phyloP scores from a whole-genome alignment of 2,888 invertebrate genomes.

The Ferdinandea cuprea region DNA sequence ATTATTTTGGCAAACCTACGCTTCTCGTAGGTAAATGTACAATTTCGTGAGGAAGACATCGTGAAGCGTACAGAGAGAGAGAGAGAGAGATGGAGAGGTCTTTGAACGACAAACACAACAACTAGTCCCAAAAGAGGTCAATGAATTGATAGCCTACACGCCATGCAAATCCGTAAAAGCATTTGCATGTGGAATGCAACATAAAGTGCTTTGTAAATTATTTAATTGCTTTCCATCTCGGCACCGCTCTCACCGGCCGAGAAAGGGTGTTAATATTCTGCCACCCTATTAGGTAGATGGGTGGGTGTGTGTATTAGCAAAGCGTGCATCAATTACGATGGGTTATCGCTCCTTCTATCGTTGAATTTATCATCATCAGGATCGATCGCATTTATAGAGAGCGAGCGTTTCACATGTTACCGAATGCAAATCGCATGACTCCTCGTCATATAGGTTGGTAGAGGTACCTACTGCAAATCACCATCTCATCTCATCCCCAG shows the following conservation, averaged over 20 bases:
- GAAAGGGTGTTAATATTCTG: conserved; percentile 4
- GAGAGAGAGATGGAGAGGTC: no score
- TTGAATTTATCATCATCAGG: conserved; percentile 19
- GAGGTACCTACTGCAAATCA: background rate
- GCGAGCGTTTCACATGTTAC: conserved; percentile 53
- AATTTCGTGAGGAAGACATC: background rate
- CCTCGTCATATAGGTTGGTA: conserved; percentile 32
- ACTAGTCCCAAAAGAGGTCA: conserved; percentile 43
- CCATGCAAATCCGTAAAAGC: conserved; percentile 34
- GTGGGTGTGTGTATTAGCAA: conserved; percentile 30
- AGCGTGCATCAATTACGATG: conserved; percentile 19
- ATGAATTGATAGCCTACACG: conserved; percentile 48
- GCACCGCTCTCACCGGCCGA: background rate
- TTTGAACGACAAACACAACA: conserved; percentile 10
- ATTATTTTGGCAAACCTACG: conserved; percentile 30
- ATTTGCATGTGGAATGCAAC: conserved; percentile 69
- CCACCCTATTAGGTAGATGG: conserved; percentile 19
- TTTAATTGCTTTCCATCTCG: conserved; percentile 52
- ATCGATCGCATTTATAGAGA: conserved; percentile 15
- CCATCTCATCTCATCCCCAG: background rate
- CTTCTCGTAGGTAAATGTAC: background rate
- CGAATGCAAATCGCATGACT: conserved; percentile 62
- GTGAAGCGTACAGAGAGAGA: no score
- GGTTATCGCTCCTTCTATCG: conserved; percentile 44
- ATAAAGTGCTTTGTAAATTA: conserved; percentile 63